Evolutionary conservation across 2,113 vertebrate genomes (phyloP).

Genomic region (Anarhynchus alexandrinus): DNA sequence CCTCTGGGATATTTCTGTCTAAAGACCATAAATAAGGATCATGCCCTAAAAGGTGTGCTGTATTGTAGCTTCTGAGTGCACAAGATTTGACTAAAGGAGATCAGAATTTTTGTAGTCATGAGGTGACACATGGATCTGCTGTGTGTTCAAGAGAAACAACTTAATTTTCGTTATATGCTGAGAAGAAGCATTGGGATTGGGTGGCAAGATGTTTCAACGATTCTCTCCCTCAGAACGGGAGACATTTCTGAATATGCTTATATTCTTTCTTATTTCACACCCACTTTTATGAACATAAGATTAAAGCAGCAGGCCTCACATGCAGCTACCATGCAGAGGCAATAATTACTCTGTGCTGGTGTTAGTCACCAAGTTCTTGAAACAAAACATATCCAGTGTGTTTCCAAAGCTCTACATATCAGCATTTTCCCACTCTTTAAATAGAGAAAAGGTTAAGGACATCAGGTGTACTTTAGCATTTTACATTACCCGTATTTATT

Average conservation of each 20-base stretch:
- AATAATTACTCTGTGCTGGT: background rate
- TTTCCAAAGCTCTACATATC: background rate
- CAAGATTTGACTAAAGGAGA: background rate
- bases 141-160: background rate
- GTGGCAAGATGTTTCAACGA: background rate
- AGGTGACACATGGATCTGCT: background rate
- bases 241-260: background rate
- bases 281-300: background rate
- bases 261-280: background rate
- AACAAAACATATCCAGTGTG: background rate
- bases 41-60: background rate
- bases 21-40: constrained; percentile 14
- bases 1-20: constrained; percentile 51
- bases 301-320: background rate
- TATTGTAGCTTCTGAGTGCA: background rate
- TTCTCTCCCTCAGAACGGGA: background rate
- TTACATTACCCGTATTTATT: background rate
- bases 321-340: background rate
- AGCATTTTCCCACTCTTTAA: background rate
- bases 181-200: background rate
- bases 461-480: background rate
- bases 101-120: background rate
- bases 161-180: background rate
- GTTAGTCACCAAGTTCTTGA: background rate
- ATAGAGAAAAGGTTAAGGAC: background rate